phyloP scores from a whole-genome alignment of 2,113 vertebrate genomes.

The Notarius quadriscutis region DNA sequence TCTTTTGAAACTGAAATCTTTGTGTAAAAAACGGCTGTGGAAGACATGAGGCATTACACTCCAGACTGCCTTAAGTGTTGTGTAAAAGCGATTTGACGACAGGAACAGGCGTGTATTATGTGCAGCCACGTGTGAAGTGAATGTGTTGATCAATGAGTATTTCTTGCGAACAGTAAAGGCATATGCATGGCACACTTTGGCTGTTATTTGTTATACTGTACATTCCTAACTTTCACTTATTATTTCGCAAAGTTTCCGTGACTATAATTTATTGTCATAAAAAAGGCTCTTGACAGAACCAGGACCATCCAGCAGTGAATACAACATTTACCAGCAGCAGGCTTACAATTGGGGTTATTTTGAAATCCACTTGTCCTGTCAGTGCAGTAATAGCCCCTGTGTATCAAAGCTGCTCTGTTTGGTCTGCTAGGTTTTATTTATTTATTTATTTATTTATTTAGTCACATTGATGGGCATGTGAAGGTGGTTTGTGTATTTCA shows the following conservation, averaged over 20 bases:
- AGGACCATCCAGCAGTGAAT: background rate
- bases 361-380: background rate
- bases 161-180: too few relatives aligned
- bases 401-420: background rate
- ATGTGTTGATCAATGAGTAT: background rate
- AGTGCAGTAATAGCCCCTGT: background rate
- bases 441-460: background rate
- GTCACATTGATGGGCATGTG: background rate
- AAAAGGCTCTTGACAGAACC: background rate
- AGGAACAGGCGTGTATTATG: background rate
- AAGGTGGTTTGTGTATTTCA: background rate
- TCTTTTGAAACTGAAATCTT: background rate
- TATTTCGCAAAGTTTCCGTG: background rate
- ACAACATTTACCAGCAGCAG: background rate
- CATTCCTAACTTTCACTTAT: background rate
- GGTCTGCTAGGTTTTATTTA: background rate
- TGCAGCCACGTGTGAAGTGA: background rate
- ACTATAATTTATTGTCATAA: background rate
- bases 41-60: background rate
- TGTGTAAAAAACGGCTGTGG: background rate
- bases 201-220: too few relatives aligned
- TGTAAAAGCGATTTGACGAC: background rate
- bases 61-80: background rate
- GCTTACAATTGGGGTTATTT: background rate
- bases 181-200: too few relatives aligned